These are phyloP conservation scores for Agriopis aurantiaria DNA, from an alignment of 2,888 invertebrate species.

Conservation along the genomic window DNA sequence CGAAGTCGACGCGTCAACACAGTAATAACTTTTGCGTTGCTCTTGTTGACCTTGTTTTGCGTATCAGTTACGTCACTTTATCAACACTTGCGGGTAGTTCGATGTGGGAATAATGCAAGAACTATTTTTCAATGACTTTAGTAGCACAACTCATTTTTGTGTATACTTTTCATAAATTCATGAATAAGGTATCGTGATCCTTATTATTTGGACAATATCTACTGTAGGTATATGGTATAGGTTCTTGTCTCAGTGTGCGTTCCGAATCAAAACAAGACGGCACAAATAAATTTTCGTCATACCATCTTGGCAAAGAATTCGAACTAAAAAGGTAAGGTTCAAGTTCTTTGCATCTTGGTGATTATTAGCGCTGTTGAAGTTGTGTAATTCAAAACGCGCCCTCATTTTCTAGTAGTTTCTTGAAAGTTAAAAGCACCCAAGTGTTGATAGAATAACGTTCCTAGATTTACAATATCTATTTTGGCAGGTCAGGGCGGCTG, in stretches of 20 bases:
- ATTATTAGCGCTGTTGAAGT: no score
- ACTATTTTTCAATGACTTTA: neutral
- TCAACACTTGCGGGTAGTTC: slow-evolving; percentile 19
- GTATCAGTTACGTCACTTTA: slow-evolving; percentile 7
- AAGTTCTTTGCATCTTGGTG: no score
- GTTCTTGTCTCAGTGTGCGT: no score
- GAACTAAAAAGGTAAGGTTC: no score
- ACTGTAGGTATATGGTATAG: no score
- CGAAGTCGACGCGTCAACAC: slow-evolving; percentile 22
- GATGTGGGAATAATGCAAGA: neutral
- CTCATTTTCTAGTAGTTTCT: neutral
- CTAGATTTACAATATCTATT: slow-evolving; percentile 18
- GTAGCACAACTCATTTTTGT: neutral
- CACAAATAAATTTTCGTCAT: no score
- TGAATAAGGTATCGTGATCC: no score
- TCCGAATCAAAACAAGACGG: no score
- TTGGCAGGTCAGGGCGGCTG: slow-evolving; percentile 25
- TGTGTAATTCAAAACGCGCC: neutral
- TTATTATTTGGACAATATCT: no score
- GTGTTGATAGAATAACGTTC: slow-evolving; percentile 15
- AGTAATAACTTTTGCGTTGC: slow-evolving; percentile 33
- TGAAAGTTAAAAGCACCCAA: neutral
- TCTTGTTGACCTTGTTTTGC: slow-evolving; percentile 31
- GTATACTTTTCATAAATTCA: no score
- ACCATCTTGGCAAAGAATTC: no score